Evolutionary conservation across 2,888 invertebrate species (phyloP).

Genomic region (Lamellibrachia satsuma): DNA sequence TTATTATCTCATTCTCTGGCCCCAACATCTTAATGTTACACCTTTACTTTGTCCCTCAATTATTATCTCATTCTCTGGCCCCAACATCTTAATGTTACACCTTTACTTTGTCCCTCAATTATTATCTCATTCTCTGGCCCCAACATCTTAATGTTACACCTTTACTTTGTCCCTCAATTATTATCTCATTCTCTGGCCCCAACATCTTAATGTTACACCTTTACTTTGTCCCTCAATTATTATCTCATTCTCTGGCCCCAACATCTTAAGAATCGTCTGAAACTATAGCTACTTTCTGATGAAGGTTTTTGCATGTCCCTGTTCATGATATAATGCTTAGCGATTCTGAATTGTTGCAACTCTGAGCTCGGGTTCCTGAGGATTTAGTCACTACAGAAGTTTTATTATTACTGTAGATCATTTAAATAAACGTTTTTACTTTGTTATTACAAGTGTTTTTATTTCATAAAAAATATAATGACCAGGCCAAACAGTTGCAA

Average conservation of each 20-base stretch:
- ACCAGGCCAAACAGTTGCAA: not conserved
- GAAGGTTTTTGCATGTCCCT: too few species aligned
- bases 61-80: not conserved
- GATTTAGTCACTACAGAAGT: too few species aligned
- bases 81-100: not conserved
- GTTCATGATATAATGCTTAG: too few species aligned
- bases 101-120: not conserved
- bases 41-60: not conserved
- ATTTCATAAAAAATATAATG: not conserved
- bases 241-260: not conserved
- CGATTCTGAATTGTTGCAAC: too few species aligned
- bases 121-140: not conserved
- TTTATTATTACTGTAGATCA: not conserved
- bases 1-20: not conserved
- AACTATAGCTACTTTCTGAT: too few species aligned
- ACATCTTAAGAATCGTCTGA: not conserved
- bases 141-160: not conserved
- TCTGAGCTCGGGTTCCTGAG: too few species aligned
- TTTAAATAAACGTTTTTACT: not conserved
- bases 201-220: not conserved
- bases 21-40: not conserved
- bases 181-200: not conserved
- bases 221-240: not conserved
- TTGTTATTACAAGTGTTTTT: not conserved
- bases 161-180: not conserved